Conservation (phyloP, 2,888 invertebrate species). For the Synergus umbraculus region DNA sequence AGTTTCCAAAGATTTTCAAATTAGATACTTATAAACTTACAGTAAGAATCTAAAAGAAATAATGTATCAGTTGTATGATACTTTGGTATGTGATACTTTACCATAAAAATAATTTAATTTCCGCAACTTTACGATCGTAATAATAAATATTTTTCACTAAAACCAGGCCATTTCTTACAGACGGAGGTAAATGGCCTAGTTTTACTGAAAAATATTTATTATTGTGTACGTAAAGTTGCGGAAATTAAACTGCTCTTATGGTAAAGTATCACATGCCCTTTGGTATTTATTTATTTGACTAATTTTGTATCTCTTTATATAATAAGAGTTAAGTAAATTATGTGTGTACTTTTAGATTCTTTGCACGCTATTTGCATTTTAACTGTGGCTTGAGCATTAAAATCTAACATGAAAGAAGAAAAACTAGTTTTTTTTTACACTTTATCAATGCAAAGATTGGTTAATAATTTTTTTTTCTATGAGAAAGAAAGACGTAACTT, state of each 20-base stretch:
- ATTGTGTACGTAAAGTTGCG: too few species aligned
- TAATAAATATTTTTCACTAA: too few species aligned
- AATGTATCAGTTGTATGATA: background rate
- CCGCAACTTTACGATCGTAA: too few species aligned
- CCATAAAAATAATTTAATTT: too few species aligned
- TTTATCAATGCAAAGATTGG: constrained; percentile 3
- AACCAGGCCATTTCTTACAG: too few species aligned
- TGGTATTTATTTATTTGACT: background rate
- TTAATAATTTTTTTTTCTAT: background rate
- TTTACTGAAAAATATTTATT: too few species aligned
- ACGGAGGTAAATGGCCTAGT: too few species aligned
- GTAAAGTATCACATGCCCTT: too few species aligned
- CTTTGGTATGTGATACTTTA: too few species aligned
- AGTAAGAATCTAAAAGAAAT: constrained; percentile 25
- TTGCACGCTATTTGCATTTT: constrained; percentile 50
- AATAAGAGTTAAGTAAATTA: background rate
- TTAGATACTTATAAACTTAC: background rate
- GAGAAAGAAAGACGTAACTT: background rate
- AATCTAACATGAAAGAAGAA: background rate
- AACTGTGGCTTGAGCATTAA: constrained; percentile 24
- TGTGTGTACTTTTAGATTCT: constrained; percentile 45
- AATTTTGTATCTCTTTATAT: background rate
- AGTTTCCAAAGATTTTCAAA: constrained; percentile 1
- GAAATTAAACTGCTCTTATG: too few species aligned
- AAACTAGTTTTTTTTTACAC: background rate